A percentile compares a stretch with the other conserved stretches of the same genome.
phyloP scores from a whole-genome alignment of 2,797 vertebrate species.

The Sus cebifrons region DNA sequence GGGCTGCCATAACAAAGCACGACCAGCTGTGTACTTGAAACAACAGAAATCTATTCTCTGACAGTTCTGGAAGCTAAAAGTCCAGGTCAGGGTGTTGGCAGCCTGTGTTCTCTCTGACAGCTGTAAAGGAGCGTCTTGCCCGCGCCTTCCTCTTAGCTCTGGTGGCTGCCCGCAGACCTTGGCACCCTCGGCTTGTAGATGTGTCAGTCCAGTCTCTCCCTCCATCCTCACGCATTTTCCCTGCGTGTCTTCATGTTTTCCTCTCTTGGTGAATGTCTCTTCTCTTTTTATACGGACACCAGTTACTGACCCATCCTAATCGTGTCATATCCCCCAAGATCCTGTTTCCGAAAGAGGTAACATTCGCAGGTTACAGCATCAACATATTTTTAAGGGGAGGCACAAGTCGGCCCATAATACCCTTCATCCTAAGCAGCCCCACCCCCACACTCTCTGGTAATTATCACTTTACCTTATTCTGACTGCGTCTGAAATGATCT shows the following conservation, averaged over 20 bases:
- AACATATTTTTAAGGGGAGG: background rate
- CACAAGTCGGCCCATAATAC: background rate
- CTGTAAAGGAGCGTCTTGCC: rapidly evolving
- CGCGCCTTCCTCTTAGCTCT: background rate
- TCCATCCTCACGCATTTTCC: rapidly evolving
- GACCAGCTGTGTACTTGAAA: rapidly evolving
- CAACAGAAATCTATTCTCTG: background rate
- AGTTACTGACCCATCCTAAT: background rate
- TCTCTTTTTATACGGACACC: background rate
- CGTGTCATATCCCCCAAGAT: background rate
- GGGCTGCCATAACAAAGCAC: background rate
- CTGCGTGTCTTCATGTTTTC: background rate
- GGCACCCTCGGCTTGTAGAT: rapidly evolving
- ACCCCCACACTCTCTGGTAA: background rate
- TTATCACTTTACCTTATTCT: no score
- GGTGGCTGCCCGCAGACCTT: rapidly evolving
- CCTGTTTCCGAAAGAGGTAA: background rate
- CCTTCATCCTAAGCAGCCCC: background rate
- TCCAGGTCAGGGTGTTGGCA: background rate
- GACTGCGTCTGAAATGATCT: background rate
- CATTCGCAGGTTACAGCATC: background rate
- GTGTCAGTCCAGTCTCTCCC: rapidly evolving
- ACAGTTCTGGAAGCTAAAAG: background rate
- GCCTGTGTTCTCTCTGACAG: background rate
- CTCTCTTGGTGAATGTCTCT: background rate